A percentile compares a stretch with the other conserved stretches of the same genome.
phyloP scores from a whole-genome alignment of 2,888 invertebrate species.

The Emmelina monodactyla region DNA sequence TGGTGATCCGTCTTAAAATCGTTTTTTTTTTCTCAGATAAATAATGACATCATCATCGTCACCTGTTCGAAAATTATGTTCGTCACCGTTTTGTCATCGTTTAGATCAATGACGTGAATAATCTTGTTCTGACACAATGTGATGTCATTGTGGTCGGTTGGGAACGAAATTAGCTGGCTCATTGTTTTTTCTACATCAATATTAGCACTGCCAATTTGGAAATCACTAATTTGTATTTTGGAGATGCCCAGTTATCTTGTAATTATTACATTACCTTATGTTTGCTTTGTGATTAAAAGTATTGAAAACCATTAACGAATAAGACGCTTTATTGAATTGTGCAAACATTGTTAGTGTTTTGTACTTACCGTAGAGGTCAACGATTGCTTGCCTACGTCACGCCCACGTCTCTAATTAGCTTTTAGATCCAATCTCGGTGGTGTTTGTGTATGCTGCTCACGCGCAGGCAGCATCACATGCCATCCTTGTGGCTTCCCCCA shows the following conservation, averaged over 20 bases:
- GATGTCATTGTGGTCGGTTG: constrained; percentile 37
- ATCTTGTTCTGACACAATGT: constrained; percentile 23
- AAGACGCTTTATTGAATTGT: no score
- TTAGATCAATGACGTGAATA: constrained; percentile 33
- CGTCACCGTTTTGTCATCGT: constrained; percentile 28
- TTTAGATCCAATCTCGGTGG: constrained; percentile 21
- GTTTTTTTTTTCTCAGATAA: no score
- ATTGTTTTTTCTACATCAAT: no score
- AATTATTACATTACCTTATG: no score
- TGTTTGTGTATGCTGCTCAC: constrained; percentile 37
- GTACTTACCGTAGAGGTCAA: constrained; percentile 27
- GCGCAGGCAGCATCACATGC: constrained; percentile 15
- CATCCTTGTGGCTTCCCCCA: background rate
- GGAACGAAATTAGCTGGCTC: no score
- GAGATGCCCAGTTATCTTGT: no score
- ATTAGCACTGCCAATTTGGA: no score
- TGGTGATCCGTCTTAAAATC: background rate
- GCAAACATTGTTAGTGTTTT: constrained; percentile 3
- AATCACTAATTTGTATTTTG: no score
- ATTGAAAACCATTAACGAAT: no score
- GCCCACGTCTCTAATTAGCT: constrained; percentile 28
- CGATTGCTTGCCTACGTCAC: constrained; percentile 39
- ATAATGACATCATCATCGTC: no score
- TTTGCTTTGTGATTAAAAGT: no score
- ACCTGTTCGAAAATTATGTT: no score